These are phyloP conservation scores for Liasis olivaceus DNA, from an alignment of 2,797 vertebrate species.

Conservation along the genomic window DNA sequence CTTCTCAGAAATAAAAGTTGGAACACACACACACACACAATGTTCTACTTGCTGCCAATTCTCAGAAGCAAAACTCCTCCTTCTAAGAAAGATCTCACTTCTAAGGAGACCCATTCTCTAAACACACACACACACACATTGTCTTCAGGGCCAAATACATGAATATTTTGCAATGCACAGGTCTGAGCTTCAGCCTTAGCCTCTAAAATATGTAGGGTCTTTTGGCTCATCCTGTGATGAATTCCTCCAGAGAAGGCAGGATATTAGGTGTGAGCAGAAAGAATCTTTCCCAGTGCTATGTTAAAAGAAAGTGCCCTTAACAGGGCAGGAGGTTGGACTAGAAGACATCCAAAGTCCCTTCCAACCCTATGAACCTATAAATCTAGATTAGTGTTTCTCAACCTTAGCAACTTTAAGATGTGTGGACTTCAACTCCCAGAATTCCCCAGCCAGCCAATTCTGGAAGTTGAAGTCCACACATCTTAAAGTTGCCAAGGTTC, in stretches of 20 bases:
- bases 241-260: not conserved
- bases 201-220: not conserved
- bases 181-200: not conserved
- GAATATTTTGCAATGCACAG: not conserved
- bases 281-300: not conserved
- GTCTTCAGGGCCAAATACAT: not conserved
- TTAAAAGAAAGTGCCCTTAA: not conserved
- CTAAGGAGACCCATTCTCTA: not conserved
- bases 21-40: no score
- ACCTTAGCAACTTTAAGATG: no score
- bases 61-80: not conserved
- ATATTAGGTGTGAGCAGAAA: not conserved
- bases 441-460: no score
- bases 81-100: not conserved
- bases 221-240: not conserved
- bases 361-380: not conserved
- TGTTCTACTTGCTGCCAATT: not conserved
- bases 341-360: not conserved
- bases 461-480: no score
- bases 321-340: not conserved
- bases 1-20: not conserved
- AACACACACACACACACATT: not conserved
- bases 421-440: no score
- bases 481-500: no score
- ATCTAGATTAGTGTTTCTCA: not conserved